These are phyloP conservation scores for Beris morrisii DNA, from an alignment of 2,888 invertebrate genomes.

Conservation along the genomic window DNA sequence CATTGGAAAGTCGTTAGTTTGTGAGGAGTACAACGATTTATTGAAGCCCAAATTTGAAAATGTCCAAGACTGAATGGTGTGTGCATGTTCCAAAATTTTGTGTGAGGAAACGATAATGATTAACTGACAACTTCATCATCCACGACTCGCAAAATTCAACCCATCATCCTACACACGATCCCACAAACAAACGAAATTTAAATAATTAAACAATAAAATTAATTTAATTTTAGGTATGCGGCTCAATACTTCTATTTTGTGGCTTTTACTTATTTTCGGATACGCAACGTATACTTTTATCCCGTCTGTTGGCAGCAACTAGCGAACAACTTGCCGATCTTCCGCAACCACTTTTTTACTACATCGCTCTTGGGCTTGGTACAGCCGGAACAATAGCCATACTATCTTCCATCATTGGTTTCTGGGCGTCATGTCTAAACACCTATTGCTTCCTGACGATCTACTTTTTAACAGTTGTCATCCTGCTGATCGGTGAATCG, in stretches of 20 bases:
- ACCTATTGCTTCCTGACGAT: slow-evolving; percentile 72
- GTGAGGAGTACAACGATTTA: too few species aligned
- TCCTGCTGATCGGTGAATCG: slow-evolving; percentile 70
- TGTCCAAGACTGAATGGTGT: too few species aligned
- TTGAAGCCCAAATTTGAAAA: too few species aligned
- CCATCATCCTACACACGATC: too few species aligned
- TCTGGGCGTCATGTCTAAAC: slow-evolving; percentile 78
- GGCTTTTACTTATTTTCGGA: slow-evolving; percentile 75
- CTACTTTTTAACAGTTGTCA: slow-evolving; percentile 72
- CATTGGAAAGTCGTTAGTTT: too few species aligned
- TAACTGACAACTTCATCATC: too few species aligned
- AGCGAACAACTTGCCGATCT: slow-evolving; percentile 60
- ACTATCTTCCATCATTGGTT: slow-evolving; percentile 72
- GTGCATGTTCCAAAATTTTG: too few species aligned
- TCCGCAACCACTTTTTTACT: slow-evolving; percentile 75
- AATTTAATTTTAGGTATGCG: slow-evolving; percentile 65
- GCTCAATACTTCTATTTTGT: slow-evolving; percentile 69
- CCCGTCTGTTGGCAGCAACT: slow-evolving; percentile 67
- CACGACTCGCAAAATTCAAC: too few species aligned
- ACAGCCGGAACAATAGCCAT: slow-evolving; percentile 70
- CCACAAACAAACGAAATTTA: too few species aligned
- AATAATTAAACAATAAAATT: too few species aligned
- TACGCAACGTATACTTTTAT: slow-evolving; percentile 69
- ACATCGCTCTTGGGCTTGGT: slow-evolving; percentile 71
- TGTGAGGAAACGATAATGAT: too few species aligned